Conservation (phyloP, 2,797 vertebrate genomes). For the Pangasius djambal region DNA sequence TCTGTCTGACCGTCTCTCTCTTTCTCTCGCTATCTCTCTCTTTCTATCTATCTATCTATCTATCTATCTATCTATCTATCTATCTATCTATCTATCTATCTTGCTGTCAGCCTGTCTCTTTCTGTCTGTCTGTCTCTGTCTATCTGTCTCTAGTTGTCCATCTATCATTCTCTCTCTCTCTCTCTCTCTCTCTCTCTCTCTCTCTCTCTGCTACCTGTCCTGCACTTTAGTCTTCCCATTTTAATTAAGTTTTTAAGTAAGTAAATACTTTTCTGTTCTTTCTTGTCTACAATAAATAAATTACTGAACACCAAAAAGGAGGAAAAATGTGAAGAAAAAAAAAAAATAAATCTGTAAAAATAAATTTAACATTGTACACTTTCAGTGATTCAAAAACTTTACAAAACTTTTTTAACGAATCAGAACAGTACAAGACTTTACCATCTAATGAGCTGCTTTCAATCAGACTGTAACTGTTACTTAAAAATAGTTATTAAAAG, state of each 20-base stretch:
- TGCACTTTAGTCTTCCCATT: neutral
- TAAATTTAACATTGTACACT: neutral
- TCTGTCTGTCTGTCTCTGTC: neutral
- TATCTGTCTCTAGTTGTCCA: neutral
- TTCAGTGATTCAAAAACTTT: neutral
- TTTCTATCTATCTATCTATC: neutral
- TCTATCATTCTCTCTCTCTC: neutral
- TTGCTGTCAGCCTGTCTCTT: neutral
- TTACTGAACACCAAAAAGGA: neutral
- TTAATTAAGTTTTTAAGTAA: neutral
- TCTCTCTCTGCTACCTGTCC: neutral
- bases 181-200: neutral
- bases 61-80: neutral
- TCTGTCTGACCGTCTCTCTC: neutral
- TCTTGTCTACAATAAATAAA: neutral
- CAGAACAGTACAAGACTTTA: neutral
- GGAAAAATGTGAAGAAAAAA: neutral
- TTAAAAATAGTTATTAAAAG: neutral
- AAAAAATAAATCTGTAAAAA: neutral
- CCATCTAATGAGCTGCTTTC: neutral
- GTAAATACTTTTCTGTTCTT: neutral
- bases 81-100: neutral
- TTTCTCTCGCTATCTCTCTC: neutral
- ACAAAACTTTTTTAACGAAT: neutral
- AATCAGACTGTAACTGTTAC: neutral